Conservation (phyloP, 2,797 vertebrate species). For the Yasuhikotakia modesta region DNA sequence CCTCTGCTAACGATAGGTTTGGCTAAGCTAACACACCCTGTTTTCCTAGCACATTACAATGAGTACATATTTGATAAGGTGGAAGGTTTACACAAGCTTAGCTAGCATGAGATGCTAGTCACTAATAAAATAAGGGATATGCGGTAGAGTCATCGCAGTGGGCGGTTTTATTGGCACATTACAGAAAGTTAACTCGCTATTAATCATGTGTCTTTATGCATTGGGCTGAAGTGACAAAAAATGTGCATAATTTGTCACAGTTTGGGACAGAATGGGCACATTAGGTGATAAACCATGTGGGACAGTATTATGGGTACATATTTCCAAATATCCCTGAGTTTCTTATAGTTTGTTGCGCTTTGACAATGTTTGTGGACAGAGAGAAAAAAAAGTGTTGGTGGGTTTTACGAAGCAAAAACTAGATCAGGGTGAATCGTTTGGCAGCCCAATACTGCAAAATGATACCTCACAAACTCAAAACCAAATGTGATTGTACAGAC, state of each 20-base stretch:
- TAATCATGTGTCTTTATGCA: slow-evolving; percentile 45
- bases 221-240: slow-evolving; percentile 37
- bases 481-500: neutral
- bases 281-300: neutral
- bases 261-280: neutral
- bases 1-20: slow-evolving; percentile 15
- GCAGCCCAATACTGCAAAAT: slow-evolving; percentile 6
- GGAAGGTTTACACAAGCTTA: slow-evolving; percentile 26
- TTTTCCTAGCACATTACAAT: slow-evolving; percentile 18
- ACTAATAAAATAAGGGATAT: slow-evolving; percentile 44
- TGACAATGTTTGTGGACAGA: slow-evolving; percentile 12
- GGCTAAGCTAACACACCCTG: neutral
- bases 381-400: neutral
- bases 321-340: neutral
- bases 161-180: slow-evolving; percentile 30
- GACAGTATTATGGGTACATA: neutral
- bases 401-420: neutral
- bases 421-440: neutral
- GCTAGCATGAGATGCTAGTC: slow-evolving; percentile 21
- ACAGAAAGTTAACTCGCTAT: slow-evolving; percentile 29
- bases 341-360: slow-evolving; percentile 13
- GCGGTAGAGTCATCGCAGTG: neutral
- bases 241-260: slow-evolving; percentile 47
- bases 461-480: slow-evolving; percentile 19
- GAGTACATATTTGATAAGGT: slow-evolving; percentile 44